Percentiles rank a stretch among this genome's conserved stretches.
Evolutionary conservation across 2,888 invertebrate genomes (phyloP).

Genomic region (Caenorhabditis wallacei): DNA sequence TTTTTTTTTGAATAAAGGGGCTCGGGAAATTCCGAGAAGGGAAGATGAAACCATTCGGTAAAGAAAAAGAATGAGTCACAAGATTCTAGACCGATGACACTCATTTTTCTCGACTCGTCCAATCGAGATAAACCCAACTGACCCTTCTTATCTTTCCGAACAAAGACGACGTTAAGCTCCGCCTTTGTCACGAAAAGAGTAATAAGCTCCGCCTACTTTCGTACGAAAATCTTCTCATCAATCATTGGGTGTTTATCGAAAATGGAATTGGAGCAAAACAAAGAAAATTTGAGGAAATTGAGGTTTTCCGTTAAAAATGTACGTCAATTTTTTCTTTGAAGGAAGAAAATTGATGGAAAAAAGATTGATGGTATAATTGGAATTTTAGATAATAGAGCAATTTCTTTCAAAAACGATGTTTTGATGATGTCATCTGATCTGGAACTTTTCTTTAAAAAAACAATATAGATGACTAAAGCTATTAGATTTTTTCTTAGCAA

Average conservation of each 20-base stretch:
- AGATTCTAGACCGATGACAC: too few relatives aligned
- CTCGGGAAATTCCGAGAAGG: too few relatives aligned
- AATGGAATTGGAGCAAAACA: background rate
- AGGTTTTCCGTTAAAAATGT: slow-evolving; percentile 24
- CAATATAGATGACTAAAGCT: too few relatives aligned
- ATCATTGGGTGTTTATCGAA: slow-evolving; percentile 36
- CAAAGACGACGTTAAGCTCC: slow-evolving; percentile 2
- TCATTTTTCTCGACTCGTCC: too few relatives aligned
- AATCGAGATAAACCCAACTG: background rate
- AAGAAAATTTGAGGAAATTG: slow-evolving; percentile 20
- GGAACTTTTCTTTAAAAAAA: too few relatives aligned
- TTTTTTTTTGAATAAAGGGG: too few relatives aligned
- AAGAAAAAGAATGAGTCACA: too few relatives aligned
- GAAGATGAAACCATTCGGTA: too few relatives aligned
- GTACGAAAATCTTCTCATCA: slow-evolving; percentile 39
- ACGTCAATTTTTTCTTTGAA: slow-evolving; percentile 1
- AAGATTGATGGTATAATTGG: slow-evolving; percentile 33
- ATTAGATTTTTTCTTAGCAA: too few relatives aligned
- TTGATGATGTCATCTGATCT: background rate
- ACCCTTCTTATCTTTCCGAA: background rate
- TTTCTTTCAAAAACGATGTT: background rate
- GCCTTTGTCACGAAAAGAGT: background rate
- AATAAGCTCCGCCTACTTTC: slow-evolving; percentile 32
- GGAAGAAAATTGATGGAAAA: background rate
- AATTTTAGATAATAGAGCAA: background rate